These are phyloP conservation scores for Ellobium chinense DNA, from an alignment of 2,888 invertebrate species.

Conservation along the genomic window DNA sequence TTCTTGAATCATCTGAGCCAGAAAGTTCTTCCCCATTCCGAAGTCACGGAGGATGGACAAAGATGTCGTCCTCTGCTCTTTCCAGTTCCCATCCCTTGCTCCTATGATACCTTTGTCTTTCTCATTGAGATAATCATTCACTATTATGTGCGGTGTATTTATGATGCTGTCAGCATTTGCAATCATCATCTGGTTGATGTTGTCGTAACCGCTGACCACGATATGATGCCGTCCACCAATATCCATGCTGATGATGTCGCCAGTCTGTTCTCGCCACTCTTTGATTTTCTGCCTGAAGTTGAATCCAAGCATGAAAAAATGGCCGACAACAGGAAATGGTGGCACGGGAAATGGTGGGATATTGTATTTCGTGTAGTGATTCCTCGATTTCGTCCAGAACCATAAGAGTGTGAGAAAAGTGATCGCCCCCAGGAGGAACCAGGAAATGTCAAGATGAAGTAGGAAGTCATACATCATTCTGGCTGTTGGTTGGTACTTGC, in stretches of 20 bases:
- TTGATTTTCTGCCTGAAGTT: conserved; percentile 7
- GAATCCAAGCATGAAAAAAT: conserved; percentile 21
- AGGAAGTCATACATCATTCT: background rate
- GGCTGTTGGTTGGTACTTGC: no score
- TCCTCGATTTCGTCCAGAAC: conserved; percentile 6
- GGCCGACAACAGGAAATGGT: conserved; percentile 38
- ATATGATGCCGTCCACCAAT: conserved; percentile 22
- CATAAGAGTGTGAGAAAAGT: background rate
- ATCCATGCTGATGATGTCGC: conserved; percentile 47
- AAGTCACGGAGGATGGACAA: conserved; percentile 36
- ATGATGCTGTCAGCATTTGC: conserved; percentile 44
- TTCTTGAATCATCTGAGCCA: conserved; percentile 41
- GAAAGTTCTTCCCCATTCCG: conserved; percentile 38
- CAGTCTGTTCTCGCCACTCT: conserved; percentile 25
- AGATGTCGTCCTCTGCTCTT: conserved; percentile 36
- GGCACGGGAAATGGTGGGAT: conserved; percentile 40
- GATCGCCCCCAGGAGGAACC: background rate
- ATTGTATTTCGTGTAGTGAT: background rate
- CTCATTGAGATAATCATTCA: background rate
- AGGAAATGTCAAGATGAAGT: background rate
- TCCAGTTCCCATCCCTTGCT: conserved; percentile 31
- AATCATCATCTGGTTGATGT: conserved; percentile 47
- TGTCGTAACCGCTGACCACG: conserved; percentile 42
- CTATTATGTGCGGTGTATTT: background rate
- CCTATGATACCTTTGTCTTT: conserved; percentile 27